Conservation (phyloP, 2,113 vertebrate species). For the Gymnocephalus cernua region DNA sequence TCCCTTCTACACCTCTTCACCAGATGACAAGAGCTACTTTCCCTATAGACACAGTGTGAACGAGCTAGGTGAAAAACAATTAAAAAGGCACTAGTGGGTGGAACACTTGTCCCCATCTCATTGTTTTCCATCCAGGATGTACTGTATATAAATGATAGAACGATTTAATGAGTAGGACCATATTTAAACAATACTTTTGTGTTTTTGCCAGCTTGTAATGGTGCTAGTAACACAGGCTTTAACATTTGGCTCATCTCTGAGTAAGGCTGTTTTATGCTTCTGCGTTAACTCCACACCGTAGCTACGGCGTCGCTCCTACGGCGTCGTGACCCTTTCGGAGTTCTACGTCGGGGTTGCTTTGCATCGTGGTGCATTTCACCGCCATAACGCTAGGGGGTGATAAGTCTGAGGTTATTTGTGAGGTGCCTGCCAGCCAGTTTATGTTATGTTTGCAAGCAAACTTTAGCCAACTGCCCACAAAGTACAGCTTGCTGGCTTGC, state of each 20-base stretch:
- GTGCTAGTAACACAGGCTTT: slow-evolving; percentile 8
- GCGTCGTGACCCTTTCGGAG: too few relatives aligned
- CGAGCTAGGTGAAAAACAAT: slow-evolving; percentile 62
- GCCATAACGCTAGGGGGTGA: too few relatives aligned
- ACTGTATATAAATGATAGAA: slow-evolving; percentile 19
- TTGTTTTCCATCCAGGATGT: slow-evolving; percentile 21
- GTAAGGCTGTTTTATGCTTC: too few relatives aligned
- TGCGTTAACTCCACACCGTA: too few relatives aligned
- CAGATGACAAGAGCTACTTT: slow-evolving; percentile 70
- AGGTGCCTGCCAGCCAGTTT: too few relatives aligned
- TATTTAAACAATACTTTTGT: slow-evolving; percentile 28
- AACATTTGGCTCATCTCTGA: not conserved
- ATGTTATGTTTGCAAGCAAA: too few relatives aligned
- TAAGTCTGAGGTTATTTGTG: too few relatives aligned
- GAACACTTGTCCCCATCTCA: slow-evolving; percentile 50
- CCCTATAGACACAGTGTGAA: slow-evolving; percentile 47
- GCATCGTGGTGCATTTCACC: too few relatives aligned
- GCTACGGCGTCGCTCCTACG: too few relatives aligned
- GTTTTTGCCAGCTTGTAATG: slow-evolving; percentile 16
- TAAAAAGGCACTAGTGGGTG: slow-evolving; percentile 58
- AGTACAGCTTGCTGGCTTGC: too few relatives aligned
- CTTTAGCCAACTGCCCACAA: too few relatives aligned
- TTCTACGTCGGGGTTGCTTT: too few relatives aligned
- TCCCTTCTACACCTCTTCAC: slow-evolving; percentile 65
- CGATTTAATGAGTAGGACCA: slow-evolving; percentile 17